Base-by-base conservation (phyloP, 2,888 invertebrate genomes). In the Pristionchus entomophagus region DNA sequence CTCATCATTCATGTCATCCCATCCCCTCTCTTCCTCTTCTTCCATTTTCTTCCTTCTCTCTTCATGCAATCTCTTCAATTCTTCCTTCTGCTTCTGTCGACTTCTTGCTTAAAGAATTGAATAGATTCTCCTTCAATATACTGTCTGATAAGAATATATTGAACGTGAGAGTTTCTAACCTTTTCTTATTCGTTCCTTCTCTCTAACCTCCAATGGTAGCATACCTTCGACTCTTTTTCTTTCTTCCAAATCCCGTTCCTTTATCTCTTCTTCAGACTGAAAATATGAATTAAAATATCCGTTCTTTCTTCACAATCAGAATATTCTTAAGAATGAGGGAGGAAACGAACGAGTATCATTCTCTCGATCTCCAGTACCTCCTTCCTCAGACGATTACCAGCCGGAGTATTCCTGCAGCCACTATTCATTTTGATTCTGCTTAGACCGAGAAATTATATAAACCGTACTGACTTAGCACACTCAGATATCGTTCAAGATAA, bases 111-210 rank as follows among this genome's bases (percentile, higher is more conserved):
- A 29, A 32, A 32, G 62, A 62, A 14, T 14, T 45, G 14, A 45
- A 45, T 45, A n/a, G 45, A 45, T 45, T 45, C 45, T 45, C 14
- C 45, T n/a, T n/a, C n/a, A n/a, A n/a, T n/a, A n/a, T n/a, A n/a
- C n/a, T 45, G 8, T 45, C 45, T 45, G 8, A 45, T 45, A 45
- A n/a, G 45, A 45, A 45, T 14, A 45, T n/a, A n/a, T n/a, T n/a
- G n/a, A n/a, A n/a, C n/a, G n/a, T n/a, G 19, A 59, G 19, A 22
- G 22, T 5, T 35, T 35, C 35, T 2, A 5, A 65, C 65, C 65
- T 65, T 65, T 65, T 19, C 65, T 65, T 22, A 19, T 35, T 35
- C 65, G 65, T 65, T 65, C 65, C 65, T 65, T 65, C 14, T 65
- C 65, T 5, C 19, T 35, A 35, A 35, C 29, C 26, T 35, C 17